Evolutionary conservation across 2,888 invertebrate genomes (phyloP), one percentile per base, ranked within the genome.

Genomic region (Cheiracanthium punctorium): DNA sequence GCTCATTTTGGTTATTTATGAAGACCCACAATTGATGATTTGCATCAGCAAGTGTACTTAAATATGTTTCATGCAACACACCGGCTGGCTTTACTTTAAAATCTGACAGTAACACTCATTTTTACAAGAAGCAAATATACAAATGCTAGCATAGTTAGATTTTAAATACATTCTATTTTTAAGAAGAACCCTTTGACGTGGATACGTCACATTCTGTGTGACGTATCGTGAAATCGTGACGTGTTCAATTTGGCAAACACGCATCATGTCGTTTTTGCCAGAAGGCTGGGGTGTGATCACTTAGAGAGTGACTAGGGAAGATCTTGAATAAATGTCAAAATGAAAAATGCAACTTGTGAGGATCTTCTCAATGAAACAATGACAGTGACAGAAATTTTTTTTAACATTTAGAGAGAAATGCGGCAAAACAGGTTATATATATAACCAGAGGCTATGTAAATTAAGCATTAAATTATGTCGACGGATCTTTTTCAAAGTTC

Each of bases 141-240:
- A 28, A 29, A 7, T n/a, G 12, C 41, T 33, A 24, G 37, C 41
- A 43, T 71, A 71, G 71, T 43, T 71, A 33, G 71, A 70, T 37
- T 37, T 70, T 70, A 70, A 71, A 71, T 17, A 28, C 24, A 43
- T 71, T 41, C 71, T 71, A 71, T 71, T 71, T 71, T 71, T 41
- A 29, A 41, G 43, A 43, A 43, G 71, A 43, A 43, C 71, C 71
- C 71, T 71, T 71, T 71, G 71, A 71, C 71, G 43, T 71, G 43
- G 17, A 28, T 41, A 71, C 71, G 71, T 71, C 71, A 71, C 43
- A 4, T 10, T 33, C 69, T 7, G 71, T 12, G 32, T 71, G 71
- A 71, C 71, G 43, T 71, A 71, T 43, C 24, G 2, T 7, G 28
- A 28, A 24, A 69, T 33, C 8, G 71, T 71, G 71, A 71, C 71